phyloP scores from a whole-genome alignment of 2,797 vertebrate species.

The Urophycis tenuis region DNA sequence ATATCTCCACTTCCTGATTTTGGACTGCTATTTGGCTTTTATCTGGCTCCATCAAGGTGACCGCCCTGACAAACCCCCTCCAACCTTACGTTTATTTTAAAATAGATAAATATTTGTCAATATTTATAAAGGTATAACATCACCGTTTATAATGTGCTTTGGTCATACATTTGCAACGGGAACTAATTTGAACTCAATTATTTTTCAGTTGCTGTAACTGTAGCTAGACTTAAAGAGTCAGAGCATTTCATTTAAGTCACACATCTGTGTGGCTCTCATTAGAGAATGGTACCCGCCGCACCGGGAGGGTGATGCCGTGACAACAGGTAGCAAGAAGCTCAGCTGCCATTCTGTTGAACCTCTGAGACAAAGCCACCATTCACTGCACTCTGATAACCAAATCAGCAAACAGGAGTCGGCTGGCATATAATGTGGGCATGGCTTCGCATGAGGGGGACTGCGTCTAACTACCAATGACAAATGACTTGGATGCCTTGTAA shows the following conservation, averaged over 20 bases:
- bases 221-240: background rate
- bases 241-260: background rate
- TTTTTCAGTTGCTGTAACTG: background rate
- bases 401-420: background rate
- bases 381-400: constrained; percentile 10
- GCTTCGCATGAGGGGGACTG: background rate
- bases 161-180: background rate
- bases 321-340: background rate
- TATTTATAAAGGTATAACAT: background rate
- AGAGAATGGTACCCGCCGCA: background rate
- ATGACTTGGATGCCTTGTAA: background rate
- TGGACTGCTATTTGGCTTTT: background rate
- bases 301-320: background rate
- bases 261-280: background rate
- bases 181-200: constrained; percentile 13
- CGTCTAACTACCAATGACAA: background rate
- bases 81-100: background rate
- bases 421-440: background rate
- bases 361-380: constrained; percentile 15
- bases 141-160: background rate
- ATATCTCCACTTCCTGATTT: constrained; percentile 52
- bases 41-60: constrained; percentile 11
- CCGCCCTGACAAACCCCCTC: constrained; percentile 25
- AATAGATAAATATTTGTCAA: constrained; percentile 53
- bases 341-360: background rate